Conservation (phyloP, 2,888 invertebrate genomes). For the Diploptera punctata region DNA sequence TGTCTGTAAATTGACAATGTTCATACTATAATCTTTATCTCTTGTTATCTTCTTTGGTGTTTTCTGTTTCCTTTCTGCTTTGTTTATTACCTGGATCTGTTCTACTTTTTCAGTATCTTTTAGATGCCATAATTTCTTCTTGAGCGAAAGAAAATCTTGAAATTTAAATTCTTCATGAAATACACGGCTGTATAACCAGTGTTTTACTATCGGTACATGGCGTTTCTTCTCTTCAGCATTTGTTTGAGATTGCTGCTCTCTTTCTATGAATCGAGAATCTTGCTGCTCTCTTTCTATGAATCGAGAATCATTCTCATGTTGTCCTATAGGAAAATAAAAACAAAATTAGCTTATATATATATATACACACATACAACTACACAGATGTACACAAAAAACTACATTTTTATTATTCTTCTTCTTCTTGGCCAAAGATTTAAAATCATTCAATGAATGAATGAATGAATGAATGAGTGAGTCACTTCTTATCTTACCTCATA, state of each 20-base stretch:
- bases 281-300: constrained; percentile 1
- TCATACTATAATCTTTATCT: constrained; percentile 26
- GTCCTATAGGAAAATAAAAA: too few species aligned
- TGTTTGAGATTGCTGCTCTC: constrained; percentile 4
- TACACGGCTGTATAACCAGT: constrained; percentile 64
- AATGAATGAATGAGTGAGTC: too few species aligned
- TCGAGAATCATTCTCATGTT: constrained; percentile 14
- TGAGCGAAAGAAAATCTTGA: constrained; percentile 34
- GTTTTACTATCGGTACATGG: constrained; percentile 53
- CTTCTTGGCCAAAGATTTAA: too few species aligned
- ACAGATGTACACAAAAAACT: too few species aligned
- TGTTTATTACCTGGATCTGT: constrained; percentile 14
- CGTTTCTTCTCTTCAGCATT: constrained; percentile 15
- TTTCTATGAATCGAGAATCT: constrained; percentile 1
- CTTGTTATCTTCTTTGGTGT: constrained; percentile 37
- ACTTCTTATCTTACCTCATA: too few species aligned
- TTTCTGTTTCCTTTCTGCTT: constrained; percentile 38
- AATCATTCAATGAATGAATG: too few species aligned
- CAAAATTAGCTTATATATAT: too few species aligned
- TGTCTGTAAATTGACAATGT: constrained; percentile 9
- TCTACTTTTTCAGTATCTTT: constrained; percentile 32
- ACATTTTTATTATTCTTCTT: too few species aligned
- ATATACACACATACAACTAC: too few species aligned
- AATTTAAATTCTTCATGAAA: constrained; percentile 56
- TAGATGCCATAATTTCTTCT: constrained; percentile 35